These are phyloP conservation scores for Gobionotothen gibberifrons DNA, from an alignment of 2,797 vertebrate genomes.

Conservation along the genomic window DNA sequence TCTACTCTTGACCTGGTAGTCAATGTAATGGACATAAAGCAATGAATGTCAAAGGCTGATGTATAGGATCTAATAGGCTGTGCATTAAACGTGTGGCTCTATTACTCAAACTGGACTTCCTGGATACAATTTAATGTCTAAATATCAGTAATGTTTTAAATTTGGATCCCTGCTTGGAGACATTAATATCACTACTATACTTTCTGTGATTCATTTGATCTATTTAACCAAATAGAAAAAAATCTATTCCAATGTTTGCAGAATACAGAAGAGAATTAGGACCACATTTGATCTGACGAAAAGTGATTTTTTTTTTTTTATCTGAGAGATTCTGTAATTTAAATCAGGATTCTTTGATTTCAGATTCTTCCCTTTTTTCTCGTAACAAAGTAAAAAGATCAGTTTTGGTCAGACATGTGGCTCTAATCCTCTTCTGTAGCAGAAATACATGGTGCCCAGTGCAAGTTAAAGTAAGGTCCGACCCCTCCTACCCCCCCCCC, in stretches of 20 bases:
- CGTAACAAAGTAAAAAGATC: no score
- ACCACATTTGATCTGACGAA: no score
- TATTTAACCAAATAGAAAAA: no score
- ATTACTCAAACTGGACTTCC: not conserved
- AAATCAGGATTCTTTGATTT: no score
- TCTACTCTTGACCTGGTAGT: not conserved
- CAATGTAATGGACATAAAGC: not conserved
- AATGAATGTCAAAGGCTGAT: not conserved
- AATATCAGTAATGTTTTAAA: constrained; percentile 17
- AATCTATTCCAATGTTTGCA: no score
- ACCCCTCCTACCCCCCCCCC: constrained; percentile 10
- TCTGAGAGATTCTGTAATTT: no score
- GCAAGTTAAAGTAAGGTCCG: constrained; percentile 40
- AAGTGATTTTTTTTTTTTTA: no score
- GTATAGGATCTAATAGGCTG: not conserved
- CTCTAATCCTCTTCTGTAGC: no score
- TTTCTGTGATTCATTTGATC: no score
- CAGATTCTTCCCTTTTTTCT: no score
- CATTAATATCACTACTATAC: not conserved
- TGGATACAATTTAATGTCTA: not conserved
- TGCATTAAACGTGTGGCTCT: not conserved
- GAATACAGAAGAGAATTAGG: not conserved
- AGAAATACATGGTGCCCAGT: constrained; percentile 24
- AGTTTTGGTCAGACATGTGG: no score
- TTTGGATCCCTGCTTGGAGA: not conserved